Evolutionary conservation across 2,797 vertebrate genomes (phyloP).

Genomic region (Myotis myotis): DNA sequence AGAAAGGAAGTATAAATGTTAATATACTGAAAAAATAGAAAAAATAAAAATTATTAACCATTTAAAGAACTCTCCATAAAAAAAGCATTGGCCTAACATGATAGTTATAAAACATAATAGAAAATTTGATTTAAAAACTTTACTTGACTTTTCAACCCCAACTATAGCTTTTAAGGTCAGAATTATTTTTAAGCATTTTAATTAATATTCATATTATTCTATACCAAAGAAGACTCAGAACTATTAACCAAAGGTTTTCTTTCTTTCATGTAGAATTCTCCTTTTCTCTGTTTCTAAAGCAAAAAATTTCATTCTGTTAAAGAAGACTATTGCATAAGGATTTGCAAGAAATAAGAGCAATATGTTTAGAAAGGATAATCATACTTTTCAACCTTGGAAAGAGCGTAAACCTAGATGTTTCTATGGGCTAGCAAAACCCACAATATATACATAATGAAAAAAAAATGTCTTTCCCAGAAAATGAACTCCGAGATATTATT

Average conservation of each 20-base stretch:
- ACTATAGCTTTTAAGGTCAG: not conserved
- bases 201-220: not conserved
- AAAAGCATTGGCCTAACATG: not conserved
- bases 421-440: not conserved
- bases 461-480: not conserved
- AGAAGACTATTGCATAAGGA: not conserved
- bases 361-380: slow-evolving; percentile 23
- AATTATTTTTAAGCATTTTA: slow-evolving; percentile 20
- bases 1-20: slow-evolving; percentile 60
- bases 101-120: slow-evolving; percentile 43
- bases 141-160: slow-evolving; percentile 29
- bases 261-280: not conserved
- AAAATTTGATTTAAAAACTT: slow-evolving; percentile 11
- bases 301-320: slow-evolving; percentile 14
- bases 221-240: not conserved
- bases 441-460: not conserved
- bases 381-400: not conserved
- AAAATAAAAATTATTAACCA: slow-evolving; percentile 48
- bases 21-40: not conserved
- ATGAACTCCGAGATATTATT: not conserved
- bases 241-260: slow-evolving; percentile 29
- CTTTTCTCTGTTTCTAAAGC: slow-evolving; percentile 16
- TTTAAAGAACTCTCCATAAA: not conserved
- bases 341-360: not conserved
- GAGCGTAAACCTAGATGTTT: not conserved